These are phyloP conservation scores for Sympetrum striolatum DNA, from an alignment of 2,888 invertebrate species.

Conservation along the genomic window DNA sequence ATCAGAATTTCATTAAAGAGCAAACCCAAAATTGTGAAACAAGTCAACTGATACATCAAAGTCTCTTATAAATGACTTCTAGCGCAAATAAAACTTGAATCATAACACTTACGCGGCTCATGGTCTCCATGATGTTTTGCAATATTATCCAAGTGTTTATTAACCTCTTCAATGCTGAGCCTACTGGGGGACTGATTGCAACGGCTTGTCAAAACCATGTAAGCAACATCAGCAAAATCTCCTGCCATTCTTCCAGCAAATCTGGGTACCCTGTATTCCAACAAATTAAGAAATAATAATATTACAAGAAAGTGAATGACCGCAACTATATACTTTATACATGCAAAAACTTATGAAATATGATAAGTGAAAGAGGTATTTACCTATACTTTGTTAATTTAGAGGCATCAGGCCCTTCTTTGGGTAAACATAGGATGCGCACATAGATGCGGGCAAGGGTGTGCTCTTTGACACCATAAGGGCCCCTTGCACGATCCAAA, in stretches of 20 bases:
- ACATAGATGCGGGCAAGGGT: constrained; percentile 76
- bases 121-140: constrained; percentile 70
- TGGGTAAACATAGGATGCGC: constrained; percentile 74
- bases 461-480: constrained; percentile 84
- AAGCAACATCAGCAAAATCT: constrained; percentile 85
- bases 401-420: constrained; percentile 67
- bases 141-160: constrained; percentile 76
- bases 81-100: too few species aligned
- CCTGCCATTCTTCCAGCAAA: constrained; percentile 62
- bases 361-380: background rate
- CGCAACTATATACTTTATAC: background rate
- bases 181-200: constrained; percentile 60
- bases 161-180: constrained; percentile 74
- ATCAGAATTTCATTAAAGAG: too few species aligned
- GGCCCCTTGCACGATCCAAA: constrained; percentile 77
- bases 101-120: constrained; percentile 57
- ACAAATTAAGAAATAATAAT: background rate
- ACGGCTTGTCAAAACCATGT: constrained; percentile 68
- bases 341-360: background rate
- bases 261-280: constrained; percentile 62
- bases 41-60: too few species aligned
- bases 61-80: too few species aligned
- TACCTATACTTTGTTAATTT: constrained; percentile 64
- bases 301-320: constrained; percentile 12
- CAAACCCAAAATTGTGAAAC: too few species aligned